phyloP scores from a whole-genome alignment of 2,888 invertebrate genomes.

The Agrilus mali region DNA sequence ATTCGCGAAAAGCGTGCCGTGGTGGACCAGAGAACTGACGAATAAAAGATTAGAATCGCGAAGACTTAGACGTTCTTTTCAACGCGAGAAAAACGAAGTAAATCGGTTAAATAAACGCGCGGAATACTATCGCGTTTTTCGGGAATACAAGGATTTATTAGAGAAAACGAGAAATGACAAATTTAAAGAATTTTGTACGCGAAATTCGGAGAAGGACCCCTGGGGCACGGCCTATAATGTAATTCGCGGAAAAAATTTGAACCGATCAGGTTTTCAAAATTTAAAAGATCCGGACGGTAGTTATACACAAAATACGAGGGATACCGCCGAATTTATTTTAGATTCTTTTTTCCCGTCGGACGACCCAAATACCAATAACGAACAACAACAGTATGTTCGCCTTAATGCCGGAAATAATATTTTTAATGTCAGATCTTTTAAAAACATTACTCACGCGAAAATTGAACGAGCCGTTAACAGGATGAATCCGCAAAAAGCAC shows the following conservation, averaged over 20 bases:
- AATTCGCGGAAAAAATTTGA: not conserved
- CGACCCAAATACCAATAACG: not conserved
- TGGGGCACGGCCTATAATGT: slow-evolving; percentile 7
- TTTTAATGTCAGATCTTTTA: not conserved
- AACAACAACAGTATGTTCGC: not conserved
- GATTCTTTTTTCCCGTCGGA: slow-evolving; percentile 4
- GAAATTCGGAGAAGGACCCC: slow-evolving; percentile 3
- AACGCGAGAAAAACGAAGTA: no score
- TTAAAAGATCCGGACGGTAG: not conserved
- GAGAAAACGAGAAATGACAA: not conserved
- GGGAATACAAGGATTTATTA: not conserved
- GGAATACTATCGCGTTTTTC: not conserved
- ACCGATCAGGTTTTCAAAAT: not conserved
- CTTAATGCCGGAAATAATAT: no score
- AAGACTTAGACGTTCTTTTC: no score
- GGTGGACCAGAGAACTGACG: no score
- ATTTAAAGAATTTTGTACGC: slow-evolving; percentile 5
- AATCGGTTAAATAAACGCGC: no score
- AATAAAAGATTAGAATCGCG: no score
- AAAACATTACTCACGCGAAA: not conserved
- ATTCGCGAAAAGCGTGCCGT: no score
- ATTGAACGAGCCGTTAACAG: not conserved
- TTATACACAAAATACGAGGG: not conserved
- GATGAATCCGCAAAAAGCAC: slow-evolving; percentile 1
- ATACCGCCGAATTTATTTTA: not conserved